phyloP scores from a whole-genome alignment of 2,888 invertebrate species.

The Hemicrepidius hirtus region DNA sequence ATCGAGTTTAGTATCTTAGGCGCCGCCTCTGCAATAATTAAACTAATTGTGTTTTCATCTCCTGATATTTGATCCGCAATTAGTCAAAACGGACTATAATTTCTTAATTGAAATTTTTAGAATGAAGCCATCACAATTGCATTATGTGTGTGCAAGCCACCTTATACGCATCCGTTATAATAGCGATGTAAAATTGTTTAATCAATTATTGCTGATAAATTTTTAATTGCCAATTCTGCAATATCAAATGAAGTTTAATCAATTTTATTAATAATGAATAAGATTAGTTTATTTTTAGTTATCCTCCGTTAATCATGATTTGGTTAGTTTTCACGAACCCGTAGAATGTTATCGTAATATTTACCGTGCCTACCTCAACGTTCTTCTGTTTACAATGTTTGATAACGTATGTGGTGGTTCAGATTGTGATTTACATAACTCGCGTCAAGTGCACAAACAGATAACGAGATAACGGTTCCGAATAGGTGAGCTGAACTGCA shows the following conservation, averaged over 20 bases:
- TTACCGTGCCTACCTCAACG: constrained; percentile 37
- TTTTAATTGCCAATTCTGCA: constrained; percentile 33
- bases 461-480: constrained; percentile 30
- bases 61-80: constrained; percentile 31
- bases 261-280: constrained; percentile 25
- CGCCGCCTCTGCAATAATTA: constrained; percentile 35
- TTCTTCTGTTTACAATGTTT: constrained; percentile 31
- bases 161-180: constrained; percentile 23
- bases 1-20: constrained; percentile 4
- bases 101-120: constrained; percentile 29
- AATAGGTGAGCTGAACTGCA: constrained; percentile 15
- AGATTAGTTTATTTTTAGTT: constrained; percentile 28
- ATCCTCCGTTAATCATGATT: constrained; percentile 26
- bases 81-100: constrained; percentile 25
- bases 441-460: constrained; percentile 36
- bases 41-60: constrained; percentile 31
- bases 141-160: constrained; percentile 28
- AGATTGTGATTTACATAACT: constrained; percentile 36
- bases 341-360: constrained; percentile 24
- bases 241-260: constrained; percentile 17
- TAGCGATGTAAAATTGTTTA: constrained; percentile 18
- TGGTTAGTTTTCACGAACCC: constrained; percentile 12
- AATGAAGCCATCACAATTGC: constrained; percentile 26
- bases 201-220: constrained; percentile 30
- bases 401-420: constrained; percentile 27